Percentiles rank a stretch among this genome's conserved stretches.
Conservation (phyloP, 1,140 invertebrate species). For the Bombus vancouverensis region DNA sequence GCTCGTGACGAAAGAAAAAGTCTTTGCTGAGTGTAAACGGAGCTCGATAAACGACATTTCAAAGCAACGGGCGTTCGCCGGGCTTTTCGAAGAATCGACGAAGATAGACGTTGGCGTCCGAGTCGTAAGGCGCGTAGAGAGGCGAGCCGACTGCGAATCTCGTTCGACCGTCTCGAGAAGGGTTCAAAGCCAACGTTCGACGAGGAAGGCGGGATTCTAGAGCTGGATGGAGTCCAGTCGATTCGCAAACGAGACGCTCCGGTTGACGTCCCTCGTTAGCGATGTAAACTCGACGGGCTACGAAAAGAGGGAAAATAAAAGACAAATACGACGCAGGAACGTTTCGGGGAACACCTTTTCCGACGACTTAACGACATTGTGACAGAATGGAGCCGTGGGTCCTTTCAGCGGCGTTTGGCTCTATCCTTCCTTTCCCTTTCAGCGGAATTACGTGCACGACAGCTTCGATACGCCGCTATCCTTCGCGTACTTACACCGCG, state of each 20-base stretch:
- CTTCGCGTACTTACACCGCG: neutral
- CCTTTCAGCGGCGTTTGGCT: neutral
- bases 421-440: neutral
- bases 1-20: neutral
- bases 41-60: neutral
- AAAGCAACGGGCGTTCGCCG: neutral
- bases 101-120: neutral
- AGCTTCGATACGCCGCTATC: neutral
- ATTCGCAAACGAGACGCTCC: slow-evolving; percentile 27
- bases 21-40: neutral
- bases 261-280: slow-evolving; percentile 38
- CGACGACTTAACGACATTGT: slow-evolving; percentile 30
- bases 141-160: neutral
- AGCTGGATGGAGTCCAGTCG: neutral
- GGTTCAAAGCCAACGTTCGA: neutral
- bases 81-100: neutral
- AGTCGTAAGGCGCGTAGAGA: neutral
- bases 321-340: slow-evolving; percentile 31
- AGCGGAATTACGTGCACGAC: slow-evolving; percentile 33
- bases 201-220: neutral
- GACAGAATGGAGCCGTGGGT: neutral
- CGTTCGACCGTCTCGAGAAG: neutral
- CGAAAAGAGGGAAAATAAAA: slow-evolving; percentile 13
- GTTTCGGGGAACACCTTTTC: neutral
- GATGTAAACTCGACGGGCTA: slow-evolving; percentile 18